Evolutionary conservation across 2,797 vertebrate genomes (phyloP).

Genomic region (Gymnopithys bicolor): DNA sequence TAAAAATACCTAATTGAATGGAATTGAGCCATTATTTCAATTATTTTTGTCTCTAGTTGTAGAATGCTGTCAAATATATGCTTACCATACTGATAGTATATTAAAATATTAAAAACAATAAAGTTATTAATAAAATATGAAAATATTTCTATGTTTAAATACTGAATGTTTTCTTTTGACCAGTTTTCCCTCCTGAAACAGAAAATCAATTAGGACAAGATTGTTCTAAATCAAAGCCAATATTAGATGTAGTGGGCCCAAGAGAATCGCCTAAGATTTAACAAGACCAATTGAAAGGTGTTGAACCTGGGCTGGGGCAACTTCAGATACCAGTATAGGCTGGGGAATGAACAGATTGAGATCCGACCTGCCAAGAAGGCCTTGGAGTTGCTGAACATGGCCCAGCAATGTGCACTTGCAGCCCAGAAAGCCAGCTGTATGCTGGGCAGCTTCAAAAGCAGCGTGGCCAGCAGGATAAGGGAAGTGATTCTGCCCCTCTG

Average conservation of each 20-base stretch:
- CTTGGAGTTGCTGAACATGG: fast-evolving
- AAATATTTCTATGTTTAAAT: neutral
- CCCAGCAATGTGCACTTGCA: neutral
- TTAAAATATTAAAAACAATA: neutral
- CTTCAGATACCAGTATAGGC: fast-evolving
- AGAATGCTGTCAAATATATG: neutral
- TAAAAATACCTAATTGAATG: neutral
- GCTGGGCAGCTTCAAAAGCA: neutral
- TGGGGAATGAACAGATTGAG: neutral
- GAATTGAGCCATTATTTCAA: neutral
- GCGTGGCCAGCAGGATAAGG: neutral
- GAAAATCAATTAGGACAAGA: neutral
- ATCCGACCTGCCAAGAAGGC: fast-evolving
- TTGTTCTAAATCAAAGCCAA: neutral
- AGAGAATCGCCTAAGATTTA: neutral
- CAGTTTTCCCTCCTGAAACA: neutral
- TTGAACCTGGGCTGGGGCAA: neutral
- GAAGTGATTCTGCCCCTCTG: neutral
- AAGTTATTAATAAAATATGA: neutral
- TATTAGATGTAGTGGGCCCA: neutral
- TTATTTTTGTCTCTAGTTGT: neutral
- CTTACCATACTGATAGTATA: neutral
- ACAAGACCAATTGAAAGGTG: neutral
- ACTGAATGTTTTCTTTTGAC: neutral
- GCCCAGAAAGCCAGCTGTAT: neutral